Conservation (phyloP, 2,113 vertebrate species). For the Psammodynastes pulverulentus region DNA sequence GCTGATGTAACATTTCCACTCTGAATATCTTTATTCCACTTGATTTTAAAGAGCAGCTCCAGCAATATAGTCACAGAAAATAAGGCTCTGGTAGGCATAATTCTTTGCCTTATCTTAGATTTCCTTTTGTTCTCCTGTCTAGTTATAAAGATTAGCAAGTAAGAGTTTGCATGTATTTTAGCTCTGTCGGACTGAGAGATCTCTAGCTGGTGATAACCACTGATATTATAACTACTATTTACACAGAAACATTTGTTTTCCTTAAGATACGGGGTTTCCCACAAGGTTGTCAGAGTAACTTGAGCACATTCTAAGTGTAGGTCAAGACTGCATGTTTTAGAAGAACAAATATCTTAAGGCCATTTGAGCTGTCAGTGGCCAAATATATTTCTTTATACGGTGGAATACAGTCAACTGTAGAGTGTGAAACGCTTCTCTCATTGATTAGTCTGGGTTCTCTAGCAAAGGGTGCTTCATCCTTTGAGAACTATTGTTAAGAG, state of each 20-base stretch:
- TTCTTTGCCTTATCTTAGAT: background rate
- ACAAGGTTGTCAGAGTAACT: background rate
- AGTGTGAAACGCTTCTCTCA: background rate
- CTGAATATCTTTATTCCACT: background rate
- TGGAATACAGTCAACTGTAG: background rate
- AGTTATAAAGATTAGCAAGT: background rate
- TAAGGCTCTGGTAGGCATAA: background rate
- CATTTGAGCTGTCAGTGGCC: background rate
- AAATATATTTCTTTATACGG: background rate
- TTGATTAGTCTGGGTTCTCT: background rate
- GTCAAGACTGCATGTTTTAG: background rate
- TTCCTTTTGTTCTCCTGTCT: background rate
- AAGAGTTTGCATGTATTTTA: background rate
- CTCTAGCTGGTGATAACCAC: background rate
- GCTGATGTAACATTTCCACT: constrained; percentile 1
- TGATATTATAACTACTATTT: background rate
- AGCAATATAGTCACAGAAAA: background rate
- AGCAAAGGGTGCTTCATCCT: background rate
- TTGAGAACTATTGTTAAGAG: background rate
- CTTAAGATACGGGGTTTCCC: background rate
- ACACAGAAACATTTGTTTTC: background rate
- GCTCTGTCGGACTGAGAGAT: background rate
- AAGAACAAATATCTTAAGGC: background rate
- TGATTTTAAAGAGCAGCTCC: background rate
- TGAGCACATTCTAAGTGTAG: background rate